Evolutionary conservation across 2,888 invertebrate species (phyloP).

Genomic region (Chalcosyrphus nemorum): DNA sequence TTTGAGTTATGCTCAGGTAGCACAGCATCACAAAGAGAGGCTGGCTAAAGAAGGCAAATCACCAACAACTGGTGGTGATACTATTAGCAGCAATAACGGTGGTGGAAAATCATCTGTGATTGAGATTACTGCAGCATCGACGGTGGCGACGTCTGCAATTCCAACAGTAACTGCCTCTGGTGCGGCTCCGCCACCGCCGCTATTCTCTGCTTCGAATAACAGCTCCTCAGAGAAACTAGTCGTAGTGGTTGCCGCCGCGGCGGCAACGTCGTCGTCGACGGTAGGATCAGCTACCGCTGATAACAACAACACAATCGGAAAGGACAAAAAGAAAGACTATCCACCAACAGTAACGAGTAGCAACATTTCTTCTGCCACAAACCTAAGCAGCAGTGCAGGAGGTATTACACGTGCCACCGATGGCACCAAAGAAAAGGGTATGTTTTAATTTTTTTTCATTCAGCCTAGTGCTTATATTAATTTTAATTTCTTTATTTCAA

Average conservation of each 20-base stretch:
- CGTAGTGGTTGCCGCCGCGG: slow-evolving; percentile 23
- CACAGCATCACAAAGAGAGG: slow-evolving; percentile 85
- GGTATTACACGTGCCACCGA: slow-evolving; percentile 72
- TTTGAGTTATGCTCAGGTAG: slow-evolving; percentile 87
- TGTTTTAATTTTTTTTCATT: slow-evolving; percentile 19
- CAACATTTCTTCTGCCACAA: slow-evolving; percentile 42
- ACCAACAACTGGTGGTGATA: slow-evolving; percentile 20
- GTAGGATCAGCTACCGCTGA: slow-evolving; percentile 50
- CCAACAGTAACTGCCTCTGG: slow-evolving; percentile 42
- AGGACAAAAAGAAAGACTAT: slow-evolving; percentile 74
- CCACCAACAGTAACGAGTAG: slow-evolving; percentile 50
- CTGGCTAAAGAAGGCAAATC: slow-evolving; percentile 69
- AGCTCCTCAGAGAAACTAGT: slow-evolving; percentile 46
- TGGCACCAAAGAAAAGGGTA: slow-evolving; percentile 81
- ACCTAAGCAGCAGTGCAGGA: slow-evolving; percentile 49
- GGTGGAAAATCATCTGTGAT: slow-evolving; percentile 47
- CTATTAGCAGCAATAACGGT: slow-evolving; percentile 45
- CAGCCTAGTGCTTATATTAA: background rate
- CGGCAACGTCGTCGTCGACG: slow-evolving; percentile 13
- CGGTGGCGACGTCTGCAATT: slow-evolving; percentile 20
- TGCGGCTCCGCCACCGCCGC: slow-evolving; percentile 35
- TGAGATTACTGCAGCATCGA: slow-evolving; percentile 29
- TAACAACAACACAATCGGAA: slow-evolving; percentile 62
- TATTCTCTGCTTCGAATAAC: slow-evolving; percentile 47
- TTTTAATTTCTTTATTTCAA: background rate